Evolutionary conservation across 2,797 vertebrate species (phyloP).

Genomic region (Anas acuta): DNA sequence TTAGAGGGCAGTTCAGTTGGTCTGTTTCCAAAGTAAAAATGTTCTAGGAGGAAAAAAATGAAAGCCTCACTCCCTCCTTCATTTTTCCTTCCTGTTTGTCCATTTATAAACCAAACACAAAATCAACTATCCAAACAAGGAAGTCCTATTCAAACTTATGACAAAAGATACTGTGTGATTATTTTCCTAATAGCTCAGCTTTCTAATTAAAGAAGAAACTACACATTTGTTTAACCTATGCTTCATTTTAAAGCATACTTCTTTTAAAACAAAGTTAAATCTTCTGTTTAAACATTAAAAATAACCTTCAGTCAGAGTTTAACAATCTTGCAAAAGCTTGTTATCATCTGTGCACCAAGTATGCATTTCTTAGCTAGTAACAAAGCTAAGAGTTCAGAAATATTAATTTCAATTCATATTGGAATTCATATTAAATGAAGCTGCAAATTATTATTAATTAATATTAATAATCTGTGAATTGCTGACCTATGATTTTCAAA

Average conservation of each 20-base stretch:
- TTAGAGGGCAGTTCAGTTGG: constrained; percentile 16
- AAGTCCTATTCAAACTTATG: constrained; percentile 56
- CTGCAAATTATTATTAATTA: background rate
- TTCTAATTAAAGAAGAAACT: constrained; percentile 70
- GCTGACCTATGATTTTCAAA: background rate
- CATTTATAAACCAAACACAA: constrained; percentile 55
- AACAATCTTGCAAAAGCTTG: background rate
- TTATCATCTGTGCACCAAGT: background rate
- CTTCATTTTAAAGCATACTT: constrained; percentile 16
- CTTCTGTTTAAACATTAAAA: background rate
- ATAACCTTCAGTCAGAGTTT: background rate
- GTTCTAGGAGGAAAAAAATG: constrained; percentile 25
- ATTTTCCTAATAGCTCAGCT: constrained; percentile 42
- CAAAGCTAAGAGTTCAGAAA: background rate
- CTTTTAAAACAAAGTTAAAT: constrained; percentile 16
- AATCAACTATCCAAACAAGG: background rate
- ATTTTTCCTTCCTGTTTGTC: constrained; percentile 52
- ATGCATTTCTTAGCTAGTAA: background rate
- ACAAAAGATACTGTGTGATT: constrained; percentile 70
- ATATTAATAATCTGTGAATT: background rate
- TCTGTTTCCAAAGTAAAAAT: constrained; percentile 22
- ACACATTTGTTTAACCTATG: constrained; percentile 7
- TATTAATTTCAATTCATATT: background rate
- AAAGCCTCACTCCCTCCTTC: background rate
- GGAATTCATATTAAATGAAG: background rate